A percentile compares a stretch with the other conserved stretches of the same genome.
phyloP scores from a whole-genome alignment of 1,140 invertebrate genomes.

The Reticulitermes speratus region DNA sequence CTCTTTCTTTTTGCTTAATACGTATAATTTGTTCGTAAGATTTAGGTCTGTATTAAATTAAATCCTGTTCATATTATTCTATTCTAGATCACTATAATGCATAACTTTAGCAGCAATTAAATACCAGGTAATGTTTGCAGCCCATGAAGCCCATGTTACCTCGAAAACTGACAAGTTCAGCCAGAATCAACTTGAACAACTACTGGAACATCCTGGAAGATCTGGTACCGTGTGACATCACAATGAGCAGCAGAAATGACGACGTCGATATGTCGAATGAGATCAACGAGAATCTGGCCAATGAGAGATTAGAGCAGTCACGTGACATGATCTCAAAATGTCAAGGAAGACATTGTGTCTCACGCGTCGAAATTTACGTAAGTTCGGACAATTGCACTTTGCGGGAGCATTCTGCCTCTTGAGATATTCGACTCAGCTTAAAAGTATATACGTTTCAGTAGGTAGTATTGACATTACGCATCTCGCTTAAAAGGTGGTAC shows the following conservation, averaged over 20 bases:
- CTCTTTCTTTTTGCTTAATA: too few relatives aligned
- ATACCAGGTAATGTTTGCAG: constrained; percentile 27
- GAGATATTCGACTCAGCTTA: background rate
- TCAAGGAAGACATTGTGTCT: background rate
- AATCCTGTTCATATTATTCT: too few relatives aligned
- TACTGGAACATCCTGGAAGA: constrained; percentile 37
- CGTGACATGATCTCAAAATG: background rate
- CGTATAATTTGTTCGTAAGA: too few relatives aligned
- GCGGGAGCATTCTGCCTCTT: background rate
- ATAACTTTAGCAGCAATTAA: too few relatives aligned
- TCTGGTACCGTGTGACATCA: constrained; percentile 26
- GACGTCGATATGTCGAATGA: constrained; percentile 31
- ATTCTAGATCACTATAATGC: too few relatives aligned
- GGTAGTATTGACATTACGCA: too few relatives aligned
- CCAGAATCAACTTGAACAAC: constrained; percentile 38
- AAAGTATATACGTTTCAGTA: background rate
- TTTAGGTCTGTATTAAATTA: too few relatives aligned
- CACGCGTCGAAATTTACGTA: background rate
- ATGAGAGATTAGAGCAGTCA: constrained; percentile 31
- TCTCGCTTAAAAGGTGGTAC: too few relatives aligned
- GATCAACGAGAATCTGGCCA: constrained; percentile 36
- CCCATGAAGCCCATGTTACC: constrained; percentile 33
- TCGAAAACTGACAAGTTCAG: constrained; percentile 32
- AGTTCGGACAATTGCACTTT: background rate
- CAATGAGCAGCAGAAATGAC: background rate